Evolutionary conservation across 23 tunicate species (phyloP).

Genomic region (Corella eumyota): DNA sequence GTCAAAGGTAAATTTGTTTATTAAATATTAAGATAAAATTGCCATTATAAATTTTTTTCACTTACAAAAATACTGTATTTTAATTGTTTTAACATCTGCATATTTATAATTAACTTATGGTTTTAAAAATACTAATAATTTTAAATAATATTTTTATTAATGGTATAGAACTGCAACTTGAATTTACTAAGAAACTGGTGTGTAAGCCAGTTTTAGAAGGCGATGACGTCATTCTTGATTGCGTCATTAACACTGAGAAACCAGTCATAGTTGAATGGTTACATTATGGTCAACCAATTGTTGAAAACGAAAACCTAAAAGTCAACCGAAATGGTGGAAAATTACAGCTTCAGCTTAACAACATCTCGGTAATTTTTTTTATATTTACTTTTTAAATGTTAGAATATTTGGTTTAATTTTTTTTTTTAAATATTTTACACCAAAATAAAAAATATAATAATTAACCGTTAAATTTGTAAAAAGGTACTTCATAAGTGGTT

Average conservation of each 20-base stretch:
- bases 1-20: constrained; percentile 74
- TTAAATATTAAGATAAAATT: too few species aligned
- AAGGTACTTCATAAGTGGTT: too few species aligned
- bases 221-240: constrained; percentile 46
- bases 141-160: not conserved
- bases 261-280: constrained; percentile 50
- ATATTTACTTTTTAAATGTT: too few species aligned
- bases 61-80: too few species aligned
- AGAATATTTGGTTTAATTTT: too few species aligned
- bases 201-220: constrained; percentile 28
- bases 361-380: constrained; percentile 41
- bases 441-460: too few species aligned
- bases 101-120: not conserved
- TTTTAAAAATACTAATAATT: not conserved
- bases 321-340: constrained; percentile 30
- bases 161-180: constrained; percentile 45
- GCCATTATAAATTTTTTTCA: too few species aligned
- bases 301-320: constrained; percentile 8
- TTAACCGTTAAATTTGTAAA: too few species aligned
- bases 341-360: constrained; percentile 28
- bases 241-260: constrained; percentile 65
- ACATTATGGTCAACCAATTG: constrained; percentile 33
- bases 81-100: not conserved
- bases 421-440: too few species aligned
- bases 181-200: constrained; percentile 40